These are phyloP conservation scores for Drosophila suboccidentalis DNA, from an alignment of 2,888 invertebrate genomes.

Conservation along the genomic window DNA sequence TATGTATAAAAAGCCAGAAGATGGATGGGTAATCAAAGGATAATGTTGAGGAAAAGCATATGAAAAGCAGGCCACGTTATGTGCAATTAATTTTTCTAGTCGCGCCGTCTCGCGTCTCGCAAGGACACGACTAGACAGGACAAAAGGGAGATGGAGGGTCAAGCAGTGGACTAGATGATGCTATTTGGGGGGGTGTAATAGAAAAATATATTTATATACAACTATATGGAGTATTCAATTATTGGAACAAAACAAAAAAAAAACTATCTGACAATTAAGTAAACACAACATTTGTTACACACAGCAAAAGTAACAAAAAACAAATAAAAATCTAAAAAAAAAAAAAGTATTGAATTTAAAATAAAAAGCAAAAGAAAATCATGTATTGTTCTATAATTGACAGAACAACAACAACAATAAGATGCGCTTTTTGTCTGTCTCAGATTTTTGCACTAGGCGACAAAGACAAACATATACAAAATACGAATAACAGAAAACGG, in stretches of 20 bases:
- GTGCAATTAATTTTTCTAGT: slow-evolving; percentile 79
- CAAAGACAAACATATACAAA: slow-evolving; percentile 44
- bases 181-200: slow-evolving; percentile 64
- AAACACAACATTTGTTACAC: slow-evolving; percentile 67
- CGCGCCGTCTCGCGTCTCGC: slow-evolving; percentile 50
- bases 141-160: slow-evolving; percentile 9
- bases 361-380: slow-evolving; percentile 26
- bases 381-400: slow-evolving; percentile 64
- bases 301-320: slow-evolving; percentile 56
- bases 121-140: slow-evolving; percentile 37
- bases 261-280: slow-evolving; percentile 66
- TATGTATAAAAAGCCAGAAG: slow-evolving; percentile 50
- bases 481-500: slow-evolving; percentile 6
- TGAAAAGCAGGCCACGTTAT: slow-evolving; percentile 75
- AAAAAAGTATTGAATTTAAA: slow-evolving; percentile 10
- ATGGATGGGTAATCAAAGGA: slow-evolving; percentile 42
- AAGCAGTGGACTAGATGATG: slow-evolving; percentile 46
- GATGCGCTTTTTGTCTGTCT: slow-evolving; percentile 75
- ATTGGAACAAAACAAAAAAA: slow-evolving; percentile 65
- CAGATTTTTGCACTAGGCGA: slow-evolving; percentile 71
- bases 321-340: slow-evolving; percentile 18
- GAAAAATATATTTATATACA: slow-evolving; percentile 80
- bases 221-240: slow-evolving; percentile 75
- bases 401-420: slow-evolving; percentile 56
- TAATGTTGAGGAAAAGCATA: slow-evolving; percentile 28